Conservation (phyloP, 2,113 vertebrate species). For the Forbesichthys agassizii region DNA sequence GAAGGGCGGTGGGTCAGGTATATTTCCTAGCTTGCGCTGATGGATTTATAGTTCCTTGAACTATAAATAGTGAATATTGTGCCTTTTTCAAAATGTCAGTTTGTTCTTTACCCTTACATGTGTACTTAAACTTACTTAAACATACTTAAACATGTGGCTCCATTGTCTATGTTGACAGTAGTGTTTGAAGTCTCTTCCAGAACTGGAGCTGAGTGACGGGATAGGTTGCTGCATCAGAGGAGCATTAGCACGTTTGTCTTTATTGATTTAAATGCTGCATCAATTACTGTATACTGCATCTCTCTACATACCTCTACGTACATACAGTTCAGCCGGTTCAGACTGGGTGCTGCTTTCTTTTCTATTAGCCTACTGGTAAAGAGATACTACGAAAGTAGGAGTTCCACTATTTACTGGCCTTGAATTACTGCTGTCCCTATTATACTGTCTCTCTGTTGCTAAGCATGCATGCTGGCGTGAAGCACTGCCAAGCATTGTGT, state of each 20-base stretch:
- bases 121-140: too few relatives aligned
- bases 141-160: constrained; percentile 18
- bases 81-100: constrained; percentile 7
- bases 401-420: too few relatives aligned
- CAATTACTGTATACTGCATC: not conserved
- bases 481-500: too few relatives aligned
- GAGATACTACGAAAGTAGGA: too few relatives aligned
- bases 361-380: too few relatives aligned
- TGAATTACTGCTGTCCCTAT: too few relatives aligned
- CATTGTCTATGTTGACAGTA: not conserved
- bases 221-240: constrained; percentile 22
- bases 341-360: too few relatives aligned
- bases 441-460: too few relatives aligned
- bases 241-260: constrained; percentile 22
- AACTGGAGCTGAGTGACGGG: constrained; percentile 21
- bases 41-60: not conserved
- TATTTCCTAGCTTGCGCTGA: constrained; percentile 30
- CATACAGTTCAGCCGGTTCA: too few relatives aligned
- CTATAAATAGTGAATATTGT: constrained; percentile 2
- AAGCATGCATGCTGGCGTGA: too few relatives aligned
- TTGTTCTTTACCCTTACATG: not conserved
- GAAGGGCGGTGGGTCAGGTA: constrained; percentile 20
- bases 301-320: not conserved
- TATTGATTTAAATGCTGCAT: constrained; percentile 12
- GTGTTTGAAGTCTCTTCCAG: constrained; percentile 30